These are phyloP conservation scores for Otolemur garnettii DNA, from an alignment of 2,113 vertebrate genomes.

Conservation along the genomic window DNA sequence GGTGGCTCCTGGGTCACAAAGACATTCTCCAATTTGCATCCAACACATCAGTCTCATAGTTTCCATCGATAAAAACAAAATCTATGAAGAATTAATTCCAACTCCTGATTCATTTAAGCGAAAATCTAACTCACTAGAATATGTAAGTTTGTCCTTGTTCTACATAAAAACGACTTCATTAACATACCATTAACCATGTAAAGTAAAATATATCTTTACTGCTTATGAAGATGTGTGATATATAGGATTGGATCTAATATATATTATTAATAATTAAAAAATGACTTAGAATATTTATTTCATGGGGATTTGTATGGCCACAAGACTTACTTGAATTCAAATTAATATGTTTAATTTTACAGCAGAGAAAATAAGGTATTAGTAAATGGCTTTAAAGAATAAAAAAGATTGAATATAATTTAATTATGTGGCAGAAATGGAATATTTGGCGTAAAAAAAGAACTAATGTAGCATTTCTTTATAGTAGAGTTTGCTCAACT, in stretches of 20 bases:
- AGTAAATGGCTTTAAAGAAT: slow-evolving; percentile 27
- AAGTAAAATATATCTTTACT: not conserved
- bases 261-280: not conserved
- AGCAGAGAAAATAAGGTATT: not conserved
- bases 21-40: not conserved
- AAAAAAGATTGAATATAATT: not conserved
- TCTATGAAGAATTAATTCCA: not conserved
- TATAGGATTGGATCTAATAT: not conserved
- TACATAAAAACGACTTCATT: not conserved
- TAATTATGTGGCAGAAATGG: not conserved
- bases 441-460: slow-evolving; percentile 11
- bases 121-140: not conserved
- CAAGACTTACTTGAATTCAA: not conserved
- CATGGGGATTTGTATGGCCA: not conserved
- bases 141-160: not conserved
- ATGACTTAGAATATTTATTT: slow-evolving; percentile 21
- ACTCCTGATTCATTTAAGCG: not conserved
- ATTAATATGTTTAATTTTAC: not conserved
- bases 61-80: not conserved
- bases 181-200: not conserved
- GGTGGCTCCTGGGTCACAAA: not conserved
- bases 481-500: not conserved
- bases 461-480: not conserved
- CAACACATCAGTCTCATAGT: not conserved
- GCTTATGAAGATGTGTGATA: not conserved